Evolutionary conservation across 2,113 vertebrate species (phyloP).

Genomic region (Mormyrus lacerda): DNA sequence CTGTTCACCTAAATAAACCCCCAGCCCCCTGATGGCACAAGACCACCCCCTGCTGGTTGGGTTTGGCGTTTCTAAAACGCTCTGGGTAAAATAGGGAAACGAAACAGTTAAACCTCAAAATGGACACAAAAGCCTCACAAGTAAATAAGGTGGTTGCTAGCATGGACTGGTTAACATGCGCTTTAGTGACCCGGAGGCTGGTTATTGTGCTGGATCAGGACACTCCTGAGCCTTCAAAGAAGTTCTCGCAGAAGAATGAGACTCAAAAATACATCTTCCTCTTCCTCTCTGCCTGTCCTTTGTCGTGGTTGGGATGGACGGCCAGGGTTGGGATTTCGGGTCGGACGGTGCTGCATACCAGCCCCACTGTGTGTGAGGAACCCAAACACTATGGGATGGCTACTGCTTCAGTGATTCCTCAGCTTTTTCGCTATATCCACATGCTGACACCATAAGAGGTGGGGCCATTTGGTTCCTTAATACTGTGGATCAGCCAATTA

Average conservation of each 20-base stretch:
- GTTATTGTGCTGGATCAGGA: not conserved
- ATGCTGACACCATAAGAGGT: not conserved
- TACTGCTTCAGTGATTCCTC: constrained; percentile 16
- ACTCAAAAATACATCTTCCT: not conserved
- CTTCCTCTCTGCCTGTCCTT: not conserved
- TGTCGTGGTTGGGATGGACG: not conserved
- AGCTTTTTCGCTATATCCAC: constrained; percentile 26
- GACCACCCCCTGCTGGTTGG: not conserved
- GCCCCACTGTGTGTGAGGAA: constrained; percentile 3
- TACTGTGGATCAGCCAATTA: not conserved
- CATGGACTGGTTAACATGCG: not conserved
- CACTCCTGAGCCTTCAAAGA: not conserved
- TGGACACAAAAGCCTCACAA: not conserved
- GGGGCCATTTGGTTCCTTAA: not conserved
- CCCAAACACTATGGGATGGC: constrained; percentile 19
- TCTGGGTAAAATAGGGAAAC: not conserved
- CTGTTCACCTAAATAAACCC: constrained; percentile 54
- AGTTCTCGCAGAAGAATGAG: not conserved
- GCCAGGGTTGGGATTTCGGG: not conserved
- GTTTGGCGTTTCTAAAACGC: not conserved
- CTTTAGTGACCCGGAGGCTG: not conserved
- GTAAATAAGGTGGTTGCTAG: not conserved
- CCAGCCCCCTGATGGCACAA: constrained; percentile 26
- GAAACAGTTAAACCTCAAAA: not conserved
- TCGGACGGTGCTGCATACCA: too few species aligned